Conservation (phyloP, 2,113 vertebrate genomes). For the Hylia prasina region DNA sequence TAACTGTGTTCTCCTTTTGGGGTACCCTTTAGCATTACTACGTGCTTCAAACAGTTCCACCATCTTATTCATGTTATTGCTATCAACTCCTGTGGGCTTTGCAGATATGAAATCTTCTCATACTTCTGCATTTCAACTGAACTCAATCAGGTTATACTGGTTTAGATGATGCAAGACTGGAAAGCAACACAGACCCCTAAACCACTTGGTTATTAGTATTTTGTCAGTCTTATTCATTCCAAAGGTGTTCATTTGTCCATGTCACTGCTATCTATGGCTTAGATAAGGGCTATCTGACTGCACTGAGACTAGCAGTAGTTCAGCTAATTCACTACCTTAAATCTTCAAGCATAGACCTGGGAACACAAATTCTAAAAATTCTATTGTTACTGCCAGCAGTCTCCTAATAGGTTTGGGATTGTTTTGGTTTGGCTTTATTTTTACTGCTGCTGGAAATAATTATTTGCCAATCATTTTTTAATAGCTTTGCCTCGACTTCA, state of each 20-base stretch:
- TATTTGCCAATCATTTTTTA: not conserved
- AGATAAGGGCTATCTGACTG: not conserved
- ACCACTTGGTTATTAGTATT: not conserved
- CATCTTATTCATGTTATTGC: not conserved
- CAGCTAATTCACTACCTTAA: not conserved
- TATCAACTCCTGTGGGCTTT: not conserved
- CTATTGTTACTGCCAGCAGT: not conserved
- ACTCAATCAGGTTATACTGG: not conserved
- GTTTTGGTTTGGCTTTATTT: not conserved
- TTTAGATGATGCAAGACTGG: not conserved
- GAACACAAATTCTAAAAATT: not conserved
- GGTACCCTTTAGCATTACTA: not conserved
- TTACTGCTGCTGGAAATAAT: constrained; percentile 3
- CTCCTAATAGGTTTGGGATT: not conserved
- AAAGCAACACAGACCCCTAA: not conserved
- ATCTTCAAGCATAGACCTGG: not conserved
- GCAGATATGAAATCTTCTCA: not conserved
- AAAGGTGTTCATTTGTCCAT: not conserved
- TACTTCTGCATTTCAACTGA: not conserved
- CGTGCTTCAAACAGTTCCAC: not conserved
- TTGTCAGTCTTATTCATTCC: not conserved
- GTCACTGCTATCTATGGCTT: not conserved
- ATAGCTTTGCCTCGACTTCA: not conserved
- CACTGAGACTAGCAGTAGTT: not conserved
- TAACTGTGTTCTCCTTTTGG: not conserved